phyloP scores from a whole-genome alignment of 1,140 invertebrate species.

The Macrosteles quadrilineatus region DNA sequence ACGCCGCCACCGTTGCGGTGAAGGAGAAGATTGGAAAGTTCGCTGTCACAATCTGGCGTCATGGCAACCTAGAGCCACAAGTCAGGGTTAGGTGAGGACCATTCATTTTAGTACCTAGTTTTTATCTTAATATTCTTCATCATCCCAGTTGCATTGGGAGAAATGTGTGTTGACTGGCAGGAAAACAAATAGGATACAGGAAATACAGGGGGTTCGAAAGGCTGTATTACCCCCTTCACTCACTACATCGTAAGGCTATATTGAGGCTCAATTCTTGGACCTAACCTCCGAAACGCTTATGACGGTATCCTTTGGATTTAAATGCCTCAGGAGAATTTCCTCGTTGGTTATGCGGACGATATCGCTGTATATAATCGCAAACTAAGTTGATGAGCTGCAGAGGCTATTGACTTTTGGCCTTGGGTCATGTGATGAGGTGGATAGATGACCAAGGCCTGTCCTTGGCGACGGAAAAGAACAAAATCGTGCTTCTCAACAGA shows the following conservation, averaged over 20 bases:
- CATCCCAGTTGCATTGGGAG: too few relatives aligned
- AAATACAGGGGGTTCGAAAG: too few relatives aligned
- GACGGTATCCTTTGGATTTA: background rate
- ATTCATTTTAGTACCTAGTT: background rate
- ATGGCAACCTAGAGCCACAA: constrained; percentile 55
- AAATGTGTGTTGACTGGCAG: too few relatives aligned
- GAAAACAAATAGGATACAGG: too few relatives aligned
- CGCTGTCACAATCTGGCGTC: constrained; percentile 54
- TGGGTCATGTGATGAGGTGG: background rate
- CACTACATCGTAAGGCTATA: too few relatives aligned
- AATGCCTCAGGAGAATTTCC: background rate
- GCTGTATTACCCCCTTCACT: too few relatives aligned
- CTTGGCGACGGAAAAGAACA: background rate
- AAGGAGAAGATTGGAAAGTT: constrained; percentile 61
- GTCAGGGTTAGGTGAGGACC: constrained; percentile 55
- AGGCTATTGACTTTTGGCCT: background rate
- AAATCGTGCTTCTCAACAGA: background rate
- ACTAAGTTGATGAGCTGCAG: too few relatives aligned
- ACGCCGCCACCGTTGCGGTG: constrained; percentile 57
- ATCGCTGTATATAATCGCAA: background rate
- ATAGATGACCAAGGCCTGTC: background rate
- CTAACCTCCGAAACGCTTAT: background rate
- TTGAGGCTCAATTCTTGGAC: background rate
- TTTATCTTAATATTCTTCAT: too few relatives aligned
- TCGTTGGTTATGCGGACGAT: background rate